Percentiles rank a stretch among this genome's conserved stretches.
phyloP scores from a whole-genome alignment of 1,140 invertebrate species.

The Philaenus spumarius region DNA sequence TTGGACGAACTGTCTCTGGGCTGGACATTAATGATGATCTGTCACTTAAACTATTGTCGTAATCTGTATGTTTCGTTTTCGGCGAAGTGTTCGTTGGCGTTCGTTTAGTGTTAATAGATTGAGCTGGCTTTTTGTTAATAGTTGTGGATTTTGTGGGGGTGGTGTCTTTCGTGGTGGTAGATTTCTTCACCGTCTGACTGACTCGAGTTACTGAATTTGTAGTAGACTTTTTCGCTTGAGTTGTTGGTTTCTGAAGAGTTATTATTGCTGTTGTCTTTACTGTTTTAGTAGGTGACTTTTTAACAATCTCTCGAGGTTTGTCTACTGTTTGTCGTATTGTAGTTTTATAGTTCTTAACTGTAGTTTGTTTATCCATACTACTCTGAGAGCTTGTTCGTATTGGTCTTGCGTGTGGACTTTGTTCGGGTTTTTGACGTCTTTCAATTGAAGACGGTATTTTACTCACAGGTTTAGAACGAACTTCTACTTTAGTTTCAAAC shows the following conservation, averaged over 20 bases:
- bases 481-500: constrained; percentile 12
- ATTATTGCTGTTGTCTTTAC: constrained; percentile 18
- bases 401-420: constrained; percentile 2
- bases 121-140: constrained; percentile 29
- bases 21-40: constrained; percentile 22
- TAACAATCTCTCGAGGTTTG: background rate
- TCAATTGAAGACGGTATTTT: constrained; percentile 8
- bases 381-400: constrained; percentile 14
- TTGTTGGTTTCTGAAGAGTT: constrained; percentile 2
- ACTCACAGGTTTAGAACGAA: background rate
- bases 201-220: constrained; percentile 36
- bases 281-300: constrained; percentile 34
- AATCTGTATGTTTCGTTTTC: constrained; percentile 6
- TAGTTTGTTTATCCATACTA: constrained; percentile 32
- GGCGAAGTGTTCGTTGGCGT: constrained; percentile 31
- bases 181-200: background rate
- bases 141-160: constrained; percentile 34
- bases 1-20: constrained; percentile 22
- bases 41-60: constrained; percentile 8
- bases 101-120: constrained; percentile 40
- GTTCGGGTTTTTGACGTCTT: background rate
- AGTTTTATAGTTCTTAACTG: background rate
- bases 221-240: constrained; percentile 29
- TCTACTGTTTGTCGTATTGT: background rate
- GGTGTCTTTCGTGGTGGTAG: constrained; percentile 32